Conservation (phyloP, 2,888 invertebrate species). For the Nineta flava region DNA sequence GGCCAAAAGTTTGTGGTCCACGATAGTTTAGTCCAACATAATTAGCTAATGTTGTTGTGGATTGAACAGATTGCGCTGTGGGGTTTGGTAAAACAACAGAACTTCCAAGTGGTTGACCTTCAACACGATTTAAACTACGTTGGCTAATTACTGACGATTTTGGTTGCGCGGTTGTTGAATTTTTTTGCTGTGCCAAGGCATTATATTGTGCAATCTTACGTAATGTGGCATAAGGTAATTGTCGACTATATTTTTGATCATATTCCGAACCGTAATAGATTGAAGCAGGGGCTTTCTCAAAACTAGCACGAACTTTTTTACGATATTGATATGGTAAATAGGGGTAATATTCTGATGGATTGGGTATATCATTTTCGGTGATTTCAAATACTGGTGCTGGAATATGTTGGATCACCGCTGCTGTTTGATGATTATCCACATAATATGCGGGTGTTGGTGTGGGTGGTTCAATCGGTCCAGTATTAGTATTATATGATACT, state of each 20-base stretch:
- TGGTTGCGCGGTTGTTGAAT: background rate
- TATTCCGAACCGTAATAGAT: slow-evolving; percentile 5
- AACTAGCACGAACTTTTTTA: slow-evolving; percentile 1
- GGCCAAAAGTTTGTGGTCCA: slow-evolving; percentile 26
- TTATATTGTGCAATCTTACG: slow-evolving; percentile 2
- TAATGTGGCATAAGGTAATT: background rate
- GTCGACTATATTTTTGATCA: slow-evolving; percentile 4
- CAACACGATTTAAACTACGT: background rate
- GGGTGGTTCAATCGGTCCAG: slow-evolving; percentile 42
- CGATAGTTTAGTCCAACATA: slow-evolving; percentile 20
- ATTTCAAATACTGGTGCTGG: slow-evolving; percentile 49
- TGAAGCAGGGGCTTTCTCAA: slow-evolving; percentile 1
- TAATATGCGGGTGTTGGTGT: slow-evolving; percentile 33
- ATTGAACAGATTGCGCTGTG: background rate
- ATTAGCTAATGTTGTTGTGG: background rate
- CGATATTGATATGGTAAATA: slow-evolving; percentile 7
- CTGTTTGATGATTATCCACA: slow-evolving; percentile 28
- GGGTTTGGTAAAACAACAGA: background rate
- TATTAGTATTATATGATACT: slow-evolving; percentile 44
- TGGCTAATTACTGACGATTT: background rate
- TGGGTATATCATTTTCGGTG: slow-evolving; percentile 36
- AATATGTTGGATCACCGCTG: background rate
- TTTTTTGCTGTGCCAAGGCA: background rate
- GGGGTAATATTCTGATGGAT: slow-evolving; percentile 35
- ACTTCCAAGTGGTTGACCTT: background rate